A percentile compares a stretch with the other conserved stretches of the same genome.
phyloP scores from a whole-genome alignment of 1,140 invertebrate genomes.

The Orchestia grillus region DNA sequence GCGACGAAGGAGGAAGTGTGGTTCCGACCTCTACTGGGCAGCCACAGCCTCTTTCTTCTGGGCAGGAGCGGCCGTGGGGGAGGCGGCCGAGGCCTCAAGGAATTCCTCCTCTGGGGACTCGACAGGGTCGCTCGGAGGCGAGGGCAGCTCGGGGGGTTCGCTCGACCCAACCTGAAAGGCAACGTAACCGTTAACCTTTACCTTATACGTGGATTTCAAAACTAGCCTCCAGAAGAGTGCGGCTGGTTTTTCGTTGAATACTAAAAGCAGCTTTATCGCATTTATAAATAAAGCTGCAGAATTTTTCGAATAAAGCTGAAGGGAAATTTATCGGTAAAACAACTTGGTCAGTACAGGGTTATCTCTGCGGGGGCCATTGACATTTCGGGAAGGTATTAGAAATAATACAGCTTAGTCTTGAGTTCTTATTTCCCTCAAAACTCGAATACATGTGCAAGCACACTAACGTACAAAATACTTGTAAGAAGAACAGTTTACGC shows the following conservation, averaged over 20 bases:
- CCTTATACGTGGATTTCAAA: too few species aligned
- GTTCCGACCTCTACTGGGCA: not conserved
- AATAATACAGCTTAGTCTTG: too few species aligned
- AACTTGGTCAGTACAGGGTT: not conserved
- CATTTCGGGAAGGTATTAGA: too few species aligned
- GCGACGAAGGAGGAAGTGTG: not conserved
- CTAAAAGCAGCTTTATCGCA: too few species aligned
- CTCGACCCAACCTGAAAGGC: not conserved
- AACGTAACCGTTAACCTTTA: not conserved
- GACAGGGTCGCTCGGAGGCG: slow-evolving; percentile 13
- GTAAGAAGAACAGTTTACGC: too few species aligned
- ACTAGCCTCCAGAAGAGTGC: too few species aligned
- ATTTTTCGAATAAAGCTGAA: too few species aligned
- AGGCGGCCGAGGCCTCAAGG: slow-evolving; percentile 30
- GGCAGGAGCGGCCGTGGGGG: not conserved
- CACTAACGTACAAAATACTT: too few species aligned
- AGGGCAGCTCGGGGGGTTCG: slow-evolving; percentile 10
- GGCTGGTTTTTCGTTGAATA: too few species aligned
- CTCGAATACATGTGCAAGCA: too few species aligned
- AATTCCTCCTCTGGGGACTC: slow-evolving; percentile 32
- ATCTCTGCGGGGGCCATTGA: not conserved
- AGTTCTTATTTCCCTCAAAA: too few species aligned
- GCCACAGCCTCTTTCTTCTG: slow-evolving; percentile 35
- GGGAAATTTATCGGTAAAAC: not conserved
- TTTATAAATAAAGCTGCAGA: too few species aligned